These are phyloP conservation scores for Mixornis gularis DNA, from an alignment of 2,113 vertebrate genomes.

Conservation along the genomic window DNA sequence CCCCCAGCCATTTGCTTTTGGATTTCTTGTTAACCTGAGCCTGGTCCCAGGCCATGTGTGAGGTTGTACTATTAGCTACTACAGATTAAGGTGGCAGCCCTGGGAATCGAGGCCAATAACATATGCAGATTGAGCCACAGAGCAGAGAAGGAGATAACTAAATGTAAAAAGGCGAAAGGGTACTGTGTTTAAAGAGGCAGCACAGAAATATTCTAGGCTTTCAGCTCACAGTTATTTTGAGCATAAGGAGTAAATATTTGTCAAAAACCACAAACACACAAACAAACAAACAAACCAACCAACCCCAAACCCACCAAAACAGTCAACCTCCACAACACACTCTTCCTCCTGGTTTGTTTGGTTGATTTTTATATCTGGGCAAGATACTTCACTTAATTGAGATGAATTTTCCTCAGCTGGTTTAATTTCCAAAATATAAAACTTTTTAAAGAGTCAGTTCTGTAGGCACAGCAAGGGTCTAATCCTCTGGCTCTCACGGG, in stretches of 20 bases:
- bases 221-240: not conserved
- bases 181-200: conserved; percentile 19
- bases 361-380: not conserved
- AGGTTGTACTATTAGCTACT: conserved; percentile 47
- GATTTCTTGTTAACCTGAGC: conserved; percentile 46
- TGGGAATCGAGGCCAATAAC: conserved; percentile 50
- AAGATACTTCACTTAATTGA: not conserved
- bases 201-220: not conserved
- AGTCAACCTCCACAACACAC: not conserved
- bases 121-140: conserved; percentile 28
- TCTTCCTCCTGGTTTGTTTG: not conserved
- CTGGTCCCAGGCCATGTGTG: conserved; percentile 40
- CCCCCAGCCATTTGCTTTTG: conserved; percentile 49
- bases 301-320: not conserved
- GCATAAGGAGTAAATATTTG: not conserved
- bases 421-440: conserved; percentile 5
- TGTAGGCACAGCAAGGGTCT: not conserved
- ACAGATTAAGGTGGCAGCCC: conserved; percentile 55
- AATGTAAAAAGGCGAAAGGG: conserved; percentile 32
- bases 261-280: not conserved
- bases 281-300: not conserved
- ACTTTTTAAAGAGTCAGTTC: not conserved
- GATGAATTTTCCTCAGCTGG: not conserved
- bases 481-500: accelerated
- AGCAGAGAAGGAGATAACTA: conserved; percentile 54